A percentile compares a stretch with the other conserved stretches of the same genome.
Conservation (phyloP, 2,113 vertebrate genomes). For the Chloebia gouldiae region DNA sequence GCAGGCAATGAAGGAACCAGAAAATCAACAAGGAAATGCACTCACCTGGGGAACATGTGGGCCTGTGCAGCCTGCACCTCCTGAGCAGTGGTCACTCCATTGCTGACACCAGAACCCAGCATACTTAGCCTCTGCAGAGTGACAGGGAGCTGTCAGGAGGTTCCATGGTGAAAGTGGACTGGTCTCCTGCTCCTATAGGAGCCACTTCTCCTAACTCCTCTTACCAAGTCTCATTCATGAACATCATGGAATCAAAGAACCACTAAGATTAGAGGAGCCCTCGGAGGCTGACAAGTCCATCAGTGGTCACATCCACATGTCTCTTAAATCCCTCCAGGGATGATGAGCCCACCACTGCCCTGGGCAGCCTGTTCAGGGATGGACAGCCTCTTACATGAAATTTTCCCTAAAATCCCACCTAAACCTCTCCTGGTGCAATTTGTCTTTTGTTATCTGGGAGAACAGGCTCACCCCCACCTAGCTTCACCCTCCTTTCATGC, state of each 20-base stretch:
- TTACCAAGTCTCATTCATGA: background rate
- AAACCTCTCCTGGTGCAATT: background rate
- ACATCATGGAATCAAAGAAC: background rate
- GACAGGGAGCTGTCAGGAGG: background rate
- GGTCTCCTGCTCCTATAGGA: background rate
- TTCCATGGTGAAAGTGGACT: background rate
- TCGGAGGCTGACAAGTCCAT: background rate
- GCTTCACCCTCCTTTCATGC: background rate
- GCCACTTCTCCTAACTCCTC: background rate
- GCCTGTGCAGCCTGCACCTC: background rate
- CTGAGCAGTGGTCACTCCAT: background rate
- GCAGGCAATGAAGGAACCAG: background rate
- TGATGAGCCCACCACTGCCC: background rate
- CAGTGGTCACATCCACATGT: background rate
- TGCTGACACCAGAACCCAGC: background rate
- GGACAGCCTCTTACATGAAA: background rate
- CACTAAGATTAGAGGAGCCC: background rate
- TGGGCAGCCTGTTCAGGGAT: background rate
- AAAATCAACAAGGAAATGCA: background rate
- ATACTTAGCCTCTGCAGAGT: background rate
- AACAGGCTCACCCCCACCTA: background rate
- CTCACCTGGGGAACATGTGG: background rate
- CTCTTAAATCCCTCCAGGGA: background rate
- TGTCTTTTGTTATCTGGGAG: background rate
- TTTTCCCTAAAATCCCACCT: background rate